Conservation (phyloP, 92 coral and sea anemone genomes). For the Porites lobata region DNA sequence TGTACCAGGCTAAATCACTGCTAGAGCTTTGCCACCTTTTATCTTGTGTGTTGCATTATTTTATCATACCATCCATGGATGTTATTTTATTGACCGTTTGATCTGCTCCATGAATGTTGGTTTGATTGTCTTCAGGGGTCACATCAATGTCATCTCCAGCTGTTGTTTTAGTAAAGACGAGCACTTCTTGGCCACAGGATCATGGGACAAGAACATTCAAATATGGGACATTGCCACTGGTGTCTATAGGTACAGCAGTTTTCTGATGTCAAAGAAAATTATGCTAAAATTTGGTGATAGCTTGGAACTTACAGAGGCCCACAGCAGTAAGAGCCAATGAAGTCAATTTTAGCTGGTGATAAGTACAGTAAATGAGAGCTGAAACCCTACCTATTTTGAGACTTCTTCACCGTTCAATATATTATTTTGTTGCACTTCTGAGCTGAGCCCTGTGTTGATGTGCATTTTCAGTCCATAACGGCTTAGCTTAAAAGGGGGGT, state of each 20-base stretch:
- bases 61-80: not conserved
- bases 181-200: slow-evolving; percentile 92
- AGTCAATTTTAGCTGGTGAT: no score
- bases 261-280: not conserved
- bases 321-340: not conserved
- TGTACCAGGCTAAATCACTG: no score
- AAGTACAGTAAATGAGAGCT: no score
- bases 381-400: no score
- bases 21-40: no score
- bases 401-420: no score
- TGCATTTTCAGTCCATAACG: no score
- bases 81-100: not conserved
- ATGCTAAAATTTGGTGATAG: not conserved
- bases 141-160: slow-evolving; percentile 92
- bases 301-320: not conserved
- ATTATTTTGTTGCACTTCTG: no score
- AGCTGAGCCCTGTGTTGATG: no score
- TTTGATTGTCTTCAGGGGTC: slow-evolving; percentile 71
- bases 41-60: no score
- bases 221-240: slow-evolving; percentile 99
- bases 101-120: no score
- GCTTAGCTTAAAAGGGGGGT: no score
- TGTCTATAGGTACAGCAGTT: slow-evolving; percentile 71
- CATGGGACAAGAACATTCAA: slow-evolving; percentile 98
- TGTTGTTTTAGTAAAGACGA: slow-evolving; percentile 93